Percentiles rank a stretch among this genome's conserved stretches.
These are phyloP conservation scores for Dermatemys mawii DNA, from an alignment of 2,113 vertebrate genomes.

Conservation along the genomic window DNA sequence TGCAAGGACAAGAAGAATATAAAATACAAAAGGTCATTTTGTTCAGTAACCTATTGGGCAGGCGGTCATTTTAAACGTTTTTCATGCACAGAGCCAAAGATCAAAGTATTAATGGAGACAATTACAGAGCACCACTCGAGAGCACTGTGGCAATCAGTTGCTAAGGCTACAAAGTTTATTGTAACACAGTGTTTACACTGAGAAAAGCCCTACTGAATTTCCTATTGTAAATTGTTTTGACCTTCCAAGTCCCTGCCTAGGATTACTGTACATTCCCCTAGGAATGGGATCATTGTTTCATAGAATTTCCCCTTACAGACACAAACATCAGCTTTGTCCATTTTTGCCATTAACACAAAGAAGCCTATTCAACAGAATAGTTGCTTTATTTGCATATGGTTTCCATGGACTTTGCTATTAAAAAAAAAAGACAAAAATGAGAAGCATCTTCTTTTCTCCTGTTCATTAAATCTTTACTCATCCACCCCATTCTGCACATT, in stretches of 20 bases:
- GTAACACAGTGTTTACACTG: not conserved
- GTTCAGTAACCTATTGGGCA: not conserved
- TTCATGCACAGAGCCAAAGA: slow-evolving; percentile 11
- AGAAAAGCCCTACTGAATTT: not conserved
- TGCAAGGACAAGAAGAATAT: not conserved
- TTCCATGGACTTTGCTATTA: not conserved
- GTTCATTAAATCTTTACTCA: slow-evolving; percentile 29
- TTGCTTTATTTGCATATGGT: not conserved
- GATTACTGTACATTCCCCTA: not conserved
- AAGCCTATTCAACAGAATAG: not conserved
- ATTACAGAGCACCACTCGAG: slow-evolving; percentile 22
- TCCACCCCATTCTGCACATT: not conserved
- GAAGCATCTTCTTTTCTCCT: not conserved
- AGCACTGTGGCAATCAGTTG: not conserved
- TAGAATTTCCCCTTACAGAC: not conserved
- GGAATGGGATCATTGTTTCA: not conserved
- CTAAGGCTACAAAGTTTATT: slow-evolving; percentile 1
- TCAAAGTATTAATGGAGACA: slow-evolving; percentile 15
- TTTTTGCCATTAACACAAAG: not conserved
- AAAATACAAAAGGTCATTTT: not conserved
- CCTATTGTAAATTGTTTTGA: slow-evolving; percentile 14
- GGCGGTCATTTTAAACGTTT: slow-evolving; percentile 22
- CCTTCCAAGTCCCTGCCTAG: not conserved
- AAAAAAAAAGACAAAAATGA: not conserved
- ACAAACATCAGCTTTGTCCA: not conserved